Conservation (phyloP, 2,888 invertebrate genomes). For the Eilema griseolum region DNA sequence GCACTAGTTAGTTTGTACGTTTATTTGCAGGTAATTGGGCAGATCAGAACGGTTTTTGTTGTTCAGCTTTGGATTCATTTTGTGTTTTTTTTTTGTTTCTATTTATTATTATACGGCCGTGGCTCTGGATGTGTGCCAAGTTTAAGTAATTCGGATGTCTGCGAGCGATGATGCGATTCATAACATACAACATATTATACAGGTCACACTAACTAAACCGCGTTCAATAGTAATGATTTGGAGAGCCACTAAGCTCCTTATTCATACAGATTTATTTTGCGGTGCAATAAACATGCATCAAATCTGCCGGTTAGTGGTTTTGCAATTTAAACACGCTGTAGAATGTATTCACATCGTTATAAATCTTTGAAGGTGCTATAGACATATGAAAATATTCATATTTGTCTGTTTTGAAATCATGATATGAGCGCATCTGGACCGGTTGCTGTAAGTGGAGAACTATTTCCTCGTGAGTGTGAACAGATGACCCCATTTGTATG, state of each 20-base stretch:
- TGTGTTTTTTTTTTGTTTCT: background rate
- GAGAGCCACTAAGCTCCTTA: background rate
- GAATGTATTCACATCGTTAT: background rate
- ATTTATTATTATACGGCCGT: background rate
- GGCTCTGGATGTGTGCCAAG: background rate
- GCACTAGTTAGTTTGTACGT: background rate
- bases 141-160: background rate
- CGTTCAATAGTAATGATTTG: background rate
- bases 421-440: background rate
- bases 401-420: background rate
- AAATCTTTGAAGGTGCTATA: background rate
- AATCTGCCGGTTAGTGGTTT: background rate
- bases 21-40: background rate
- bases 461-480: slow-evolving; percentile 25
- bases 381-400: background rate
- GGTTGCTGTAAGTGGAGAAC: background rate
- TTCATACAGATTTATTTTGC: background rate
- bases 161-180: background rate
- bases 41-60: no score
- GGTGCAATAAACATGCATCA: background rate
- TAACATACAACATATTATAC: background rate
- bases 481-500: slow-evolving; percentile 40
- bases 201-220: background rate
- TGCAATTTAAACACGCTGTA: background rate
- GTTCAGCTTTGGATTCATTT: no score